Percentiles rank a stretch among this genome's conserved stretches.
Evolutionary conservation across 2,113 vertebrate genomes (phyloP).

Genomic region (Dicaeum eximium): DNA sequence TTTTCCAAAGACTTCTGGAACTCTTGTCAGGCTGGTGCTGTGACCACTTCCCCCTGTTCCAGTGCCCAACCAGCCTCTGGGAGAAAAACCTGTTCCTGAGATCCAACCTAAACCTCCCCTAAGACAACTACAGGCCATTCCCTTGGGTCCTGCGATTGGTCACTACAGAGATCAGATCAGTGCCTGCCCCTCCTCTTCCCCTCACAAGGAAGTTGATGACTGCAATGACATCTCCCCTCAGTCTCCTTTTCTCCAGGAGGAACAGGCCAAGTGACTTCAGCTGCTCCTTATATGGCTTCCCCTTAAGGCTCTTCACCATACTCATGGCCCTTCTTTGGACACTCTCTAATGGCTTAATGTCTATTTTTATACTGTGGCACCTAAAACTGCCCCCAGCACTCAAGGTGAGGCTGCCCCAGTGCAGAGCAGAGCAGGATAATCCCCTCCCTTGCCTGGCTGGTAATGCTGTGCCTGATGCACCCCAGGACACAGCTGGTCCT

Average conservation of each 20-base stretch:
- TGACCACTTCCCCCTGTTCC: not conserved
- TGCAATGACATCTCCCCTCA: not conserved
- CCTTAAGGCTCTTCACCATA: not conserved
- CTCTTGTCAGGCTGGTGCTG: not conserved
- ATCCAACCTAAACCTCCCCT: not conserved
- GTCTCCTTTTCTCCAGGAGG: not conserved
- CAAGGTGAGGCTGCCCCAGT: rapidly evolving
- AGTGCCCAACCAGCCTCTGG: not conserved
- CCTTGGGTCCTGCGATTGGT: rapidly evolving
- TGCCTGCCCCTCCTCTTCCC: not conserved
- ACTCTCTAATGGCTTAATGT: not conserved
- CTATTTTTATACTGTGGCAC: too few relatives aligned
- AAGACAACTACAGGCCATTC: not conserved
- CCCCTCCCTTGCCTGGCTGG: rapidly evolving
- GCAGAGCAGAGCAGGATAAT: not conserved
- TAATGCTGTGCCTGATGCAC: not conserved
- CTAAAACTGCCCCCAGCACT: not conserved
- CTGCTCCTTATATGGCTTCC: rapidly evolving
- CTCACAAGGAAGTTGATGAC: not conserved
- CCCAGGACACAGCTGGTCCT: rapidly evolving
- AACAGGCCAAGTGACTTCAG: not conserved
- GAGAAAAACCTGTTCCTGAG: not conserved
- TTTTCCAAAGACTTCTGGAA: not conserved
- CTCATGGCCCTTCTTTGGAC: not conserved
- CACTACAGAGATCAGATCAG: not conserved